These are phyloP conservation scores for Xanthorhoe designata DNA, from an alignment of 2,888 invertebrate genomes.

Conservation along the genomic window DNA sequence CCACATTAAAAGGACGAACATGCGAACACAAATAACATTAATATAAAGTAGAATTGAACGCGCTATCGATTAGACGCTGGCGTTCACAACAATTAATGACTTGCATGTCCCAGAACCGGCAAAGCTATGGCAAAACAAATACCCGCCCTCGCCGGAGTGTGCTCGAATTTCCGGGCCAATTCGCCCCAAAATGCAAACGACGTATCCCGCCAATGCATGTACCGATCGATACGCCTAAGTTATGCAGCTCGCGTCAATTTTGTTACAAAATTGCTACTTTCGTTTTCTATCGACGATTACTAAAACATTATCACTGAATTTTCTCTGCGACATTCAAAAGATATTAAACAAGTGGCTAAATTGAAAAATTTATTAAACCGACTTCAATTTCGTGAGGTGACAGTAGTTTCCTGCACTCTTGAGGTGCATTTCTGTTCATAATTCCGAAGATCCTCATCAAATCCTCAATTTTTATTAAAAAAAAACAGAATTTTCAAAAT, in stretches of 20 bases:
- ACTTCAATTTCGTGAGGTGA: too few species aligned
- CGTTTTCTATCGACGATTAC: conserved; percentile 3
- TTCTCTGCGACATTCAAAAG: conserved; percentile 10
- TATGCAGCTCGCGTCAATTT: conserved; percentile 31
- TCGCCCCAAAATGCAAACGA: conserved; percentile 40
- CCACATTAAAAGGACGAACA: conserved; percentile 54
- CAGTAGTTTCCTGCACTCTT: too few species aligned
- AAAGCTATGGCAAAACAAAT: conserved; percentile 86
- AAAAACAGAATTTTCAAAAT: too few species aligned
- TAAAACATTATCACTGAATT: too few species aligned
- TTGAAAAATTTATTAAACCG: too few species aligned
- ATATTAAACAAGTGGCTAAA: too few species aligned
- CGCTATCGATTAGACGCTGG: conserved; percentile 84
- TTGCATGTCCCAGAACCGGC: conserved; percentile 83
- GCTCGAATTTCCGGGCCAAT: conserved; percentile 41
- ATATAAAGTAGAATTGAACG: conserved; percentile 85
- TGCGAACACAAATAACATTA: conserved; percentile 83
- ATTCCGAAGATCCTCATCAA: too few species aligned
- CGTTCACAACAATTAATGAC: conserved; percentile 86
- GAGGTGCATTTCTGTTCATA: too few species aligned
- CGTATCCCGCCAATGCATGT: conserved; percentile 30
- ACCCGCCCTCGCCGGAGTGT: conserved; percentile 76
- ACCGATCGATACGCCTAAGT: conserved; percentile 31
- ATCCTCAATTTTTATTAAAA: too few species aligned
- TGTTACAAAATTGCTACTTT: conserved; percentile 1